Conservation (phyloP, 2,797 vertebrate genomes). For the Steatocranus sp. region DNA sequence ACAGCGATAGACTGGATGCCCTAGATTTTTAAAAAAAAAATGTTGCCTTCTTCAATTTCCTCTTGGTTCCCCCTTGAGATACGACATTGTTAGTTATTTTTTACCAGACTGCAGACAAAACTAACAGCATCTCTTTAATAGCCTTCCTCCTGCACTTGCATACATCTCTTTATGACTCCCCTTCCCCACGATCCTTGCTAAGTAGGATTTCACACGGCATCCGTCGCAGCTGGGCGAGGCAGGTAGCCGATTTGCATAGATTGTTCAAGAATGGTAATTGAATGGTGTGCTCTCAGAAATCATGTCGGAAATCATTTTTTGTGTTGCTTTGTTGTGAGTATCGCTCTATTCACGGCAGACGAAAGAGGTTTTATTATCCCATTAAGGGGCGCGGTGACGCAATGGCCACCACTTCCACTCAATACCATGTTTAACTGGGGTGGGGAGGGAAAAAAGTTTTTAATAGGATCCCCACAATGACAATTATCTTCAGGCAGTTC, state of each 20-base stretch:
- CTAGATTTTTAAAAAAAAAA: neutral
- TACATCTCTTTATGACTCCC: neutral
- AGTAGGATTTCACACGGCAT: constrained; percentile 30
- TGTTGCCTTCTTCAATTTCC: neutral
- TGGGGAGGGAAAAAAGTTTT: constrained; percentile 55
- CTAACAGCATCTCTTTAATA: neutral
- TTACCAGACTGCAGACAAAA: neutral
- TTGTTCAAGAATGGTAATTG: constrained; percentile 59
- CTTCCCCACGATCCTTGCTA: neutral
- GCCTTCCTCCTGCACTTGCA: neutral
- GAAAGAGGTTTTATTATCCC: constrained; percentile 71
- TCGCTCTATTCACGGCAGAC: constrained; percentile 52
- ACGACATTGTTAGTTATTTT: neutral
- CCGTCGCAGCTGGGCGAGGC: constrained; percentile 29
- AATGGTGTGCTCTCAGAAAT: constrained; percentile 56
- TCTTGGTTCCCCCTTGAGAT: neutral
- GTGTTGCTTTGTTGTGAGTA: constrained; percentile 58
- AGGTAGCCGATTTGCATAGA: constrained; percentile 59
- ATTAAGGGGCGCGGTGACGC: constrained; percentile 56
- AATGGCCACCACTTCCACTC: constrained; percentile 30
- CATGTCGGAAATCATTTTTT: constrained; percentile 61
- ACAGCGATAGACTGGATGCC: neutral
- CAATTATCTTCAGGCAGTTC: constrained; percentile 70
- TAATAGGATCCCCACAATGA: constrained; percentile 69
- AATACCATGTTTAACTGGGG: constrained; percentile 41